Base-by-base conservation (phyloP, 2,113 vertebrate species). In the Callithrix jacchus region DNA sequence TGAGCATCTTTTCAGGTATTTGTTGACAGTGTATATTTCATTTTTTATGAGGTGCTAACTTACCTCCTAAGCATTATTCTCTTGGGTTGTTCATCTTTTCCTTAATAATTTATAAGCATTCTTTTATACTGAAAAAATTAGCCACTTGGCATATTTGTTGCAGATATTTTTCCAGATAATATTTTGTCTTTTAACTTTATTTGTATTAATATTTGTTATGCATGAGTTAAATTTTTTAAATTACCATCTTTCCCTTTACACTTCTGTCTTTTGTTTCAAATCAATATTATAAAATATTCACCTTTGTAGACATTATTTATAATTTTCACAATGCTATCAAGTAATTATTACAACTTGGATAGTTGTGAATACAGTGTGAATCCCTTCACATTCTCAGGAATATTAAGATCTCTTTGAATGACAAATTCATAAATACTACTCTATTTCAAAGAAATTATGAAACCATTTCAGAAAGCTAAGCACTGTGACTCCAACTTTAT, bases 381-480 rank as follows among this genome's bases (percentile, higher is more conserved):
- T 42, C 3, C 13, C 45, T 61, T 84, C 49, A 87, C 23, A 92
- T 30, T 84, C 14, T 93, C 77, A 79, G 77, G 7, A 81, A 94
- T 71, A 81, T 7, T 95, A 56, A 85, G 47, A 80, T 56, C 27
- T 64, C 82, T 92, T 94, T 70, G 90, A 87, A 73, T 30, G 40
- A 32, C 37, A 73, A 88, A 86, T 81, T 71, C 86, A 54, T 68
- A 93, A 92, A 30, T 17, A 89, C 40, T 86, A 45, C 21, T 77
- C 8, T 64, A 49, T 82, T 52, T 42, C 40, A 85, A 94, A 86
- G 21, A 91, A 79, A 30, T 93, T 86, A 71, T 13, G 9, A 90
- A 91, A 94, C 91, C 20, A 92, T 81, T 96, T 88, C 27, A 70
- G 71, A 71, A 96, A 82, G 49, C 79, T 90, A 82, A 91, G 76